Evolutionary conservation across 2,888 invertebrate species (phyloP).

Genomic region (Conus canariensis): DNA sequence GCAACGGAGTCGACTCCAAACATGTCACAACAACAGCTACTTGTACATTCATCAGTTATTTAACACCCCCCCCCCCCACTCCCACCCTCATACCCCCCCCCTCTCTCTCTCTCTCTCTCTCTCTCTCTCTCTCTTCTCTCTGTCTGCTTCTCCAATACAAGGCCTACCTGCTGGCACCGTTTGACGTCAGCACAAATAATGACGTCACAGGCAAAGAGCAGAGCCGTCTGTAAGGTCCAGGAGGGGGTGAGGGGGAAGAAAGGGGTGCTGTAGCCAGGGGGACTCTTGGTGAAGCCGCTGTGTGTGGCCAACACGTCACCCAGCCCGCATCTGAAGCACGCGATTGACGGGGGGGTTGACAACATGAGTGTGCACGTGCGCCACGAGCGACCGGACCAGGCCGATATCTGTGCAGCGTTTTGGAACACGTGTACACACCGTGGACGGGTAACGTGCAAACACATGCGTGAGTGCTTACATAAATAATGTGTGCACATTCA

Average conservation of each 20-base stretch:
- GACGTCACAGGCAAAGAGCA: constrained; percentile 37
- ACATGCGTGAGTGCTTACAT: no score
- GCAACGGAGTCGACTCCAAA: background rate
- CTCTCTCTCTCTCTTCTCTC: no score
- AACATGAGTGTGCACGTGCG: no score
- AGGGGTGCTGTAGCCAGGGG: background rate
- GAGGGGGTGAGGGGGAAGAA: constrained; percentile 4
- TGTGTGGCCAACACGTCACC: constrained; percentile 2
- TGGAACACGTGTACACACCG: no score
- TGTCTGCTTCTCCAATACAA: no score
- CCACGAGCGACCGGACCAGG: no score
- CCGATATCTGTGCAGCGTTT: no score
- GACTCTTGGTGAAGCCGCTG: background rate
- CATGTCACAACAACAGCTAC: background rate
- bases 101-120: no score
- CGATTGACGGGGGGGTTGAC: no score
- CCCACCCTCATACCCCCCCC: background rate
- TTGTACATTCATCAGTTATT: no score
- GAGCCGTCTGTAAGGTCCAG: constrained; percentile 8
- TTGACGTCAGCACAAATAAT: constrained; percentile 24
- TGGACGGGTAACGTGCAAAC: no score
- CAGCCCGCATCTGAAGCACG: constrained; percentile 16
- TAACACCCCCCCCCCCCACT: background rate
- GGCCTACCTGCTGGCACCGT: constrained; percentile 24
- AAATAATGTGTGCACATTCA: no score